Conservation (phyloP, 2,113 vertebrate genomes). For the Chitala chitala region DNA sequence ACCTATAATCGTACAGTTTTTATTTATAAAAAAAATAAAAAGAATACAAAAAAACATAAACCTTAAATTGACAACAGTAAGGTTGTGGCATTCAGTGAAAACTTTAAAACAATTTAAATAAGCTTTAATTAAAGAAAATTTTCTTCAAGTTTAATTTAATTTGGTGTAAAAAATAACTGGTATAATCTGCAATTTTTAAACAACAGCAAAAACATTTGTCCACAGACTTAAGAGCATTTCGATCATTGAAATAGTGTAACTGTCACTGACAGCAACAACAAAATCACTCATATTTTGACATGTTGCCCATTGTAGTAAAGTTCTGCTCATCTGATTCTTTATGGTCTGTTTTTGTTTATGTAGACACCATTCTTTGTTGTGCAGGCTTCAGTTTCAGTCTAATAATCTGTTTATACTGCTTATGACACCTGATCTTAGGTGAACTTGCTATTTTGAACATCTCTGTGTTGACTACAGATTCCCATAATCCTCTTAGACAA, state of each 20-base stretch:
- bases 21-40: neutral
- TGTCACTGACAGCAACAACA: neutral
- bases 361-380: constrained; percentile 1
- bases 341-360: constrained; percentile 25
- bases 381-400: constrained; percentile 27
- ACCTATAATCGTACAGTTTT: neutral
- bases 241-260: neutral
- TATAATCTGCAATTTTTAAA: no score
- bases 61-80: no score
- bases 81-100: no score
- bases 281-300: neutral
- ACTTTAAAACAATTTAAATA: no score
- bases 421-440: constrained; percentile 24
- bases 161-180: no score
- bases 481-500: constrained; percentile 68
- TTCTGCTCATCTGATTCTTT: neutral
- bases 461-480: constrained; percentile 53
- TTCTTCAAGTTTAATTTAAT: no score
- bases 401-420: constrained; percentile 51
- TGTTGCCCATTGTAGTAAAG: neutral
- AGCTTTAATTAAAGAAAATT: no score
- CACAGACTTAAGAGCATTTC: no score
- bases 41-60: no score
- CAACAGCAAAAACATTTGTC: no score
- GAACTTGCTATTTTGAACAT: constrained; percentile 25